A percentile compares a stretch with the other conserved stretches of the same genome.
phyloP scores from a whole-genome alignment of 2,113 vertebrate species.

The Myrmecobius fasciatus region DNA sequence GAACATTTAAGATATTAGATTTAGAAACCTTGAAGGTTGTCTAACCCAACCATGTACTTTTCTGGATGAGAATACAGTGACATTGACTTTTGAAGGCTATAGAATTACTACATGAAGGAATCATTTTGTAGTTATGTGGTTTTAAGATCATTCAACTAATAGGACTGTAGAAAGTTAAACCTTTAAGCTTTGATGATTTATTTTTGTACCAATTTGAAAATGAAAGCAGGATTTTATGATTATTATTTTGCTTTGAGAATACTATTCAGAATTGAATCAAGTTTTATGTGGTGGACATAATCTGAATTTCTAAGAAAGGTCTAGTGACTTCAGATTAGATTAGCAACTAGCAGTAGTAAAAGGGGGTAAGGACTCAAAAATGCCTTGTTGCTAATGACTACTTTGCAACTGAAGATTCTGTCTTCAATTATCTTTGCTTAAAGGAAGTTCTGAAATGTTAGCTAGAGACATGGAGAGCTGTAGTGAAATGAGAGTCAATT shows the following conservation, averaged over 20 bases:
- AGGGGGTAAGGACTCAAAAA: background rate
- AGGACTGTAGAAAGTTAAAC: constrained; percentile 3
- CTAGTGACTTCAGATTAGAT: background rate
- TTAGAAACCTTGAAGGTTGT: background rate
- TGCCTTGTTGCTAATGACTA: rapidly evolving
- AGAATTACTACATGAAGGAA: background rate
- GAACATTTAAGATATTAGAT: background rate
- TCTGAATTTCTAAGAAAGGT: background rate
- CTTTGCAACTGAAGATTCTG: background rate
- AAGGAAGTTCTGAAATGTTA: constrained; percentile 48
- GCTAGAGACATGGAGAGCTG: background rate
- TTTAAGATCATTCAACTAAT: background rate
- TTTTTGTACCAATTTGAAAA: constrained; percentile 56
- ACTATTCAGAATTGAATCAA: background rate
- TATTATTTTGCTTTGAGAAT: background rate
- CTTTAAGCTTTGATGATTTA: constrained; percentile 34
- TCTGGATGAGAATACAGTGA: background rate
- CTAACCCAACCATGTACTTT: background rate
- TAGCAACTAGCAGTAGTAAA: background rate
- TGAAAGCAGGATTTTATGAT: constrained; percentile 51
- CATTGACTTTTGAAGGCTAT: background rate
- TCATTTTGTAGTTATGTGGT: background rate
- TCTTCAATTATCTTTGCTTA: background rate
- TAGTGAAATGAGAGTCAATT: background rate
- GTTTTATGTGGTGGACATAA: background rate